Evolutionary conservation across 2,888 invertebrate species (phyloP).

Genomic region (Drosophila neonasuta): DNA sequence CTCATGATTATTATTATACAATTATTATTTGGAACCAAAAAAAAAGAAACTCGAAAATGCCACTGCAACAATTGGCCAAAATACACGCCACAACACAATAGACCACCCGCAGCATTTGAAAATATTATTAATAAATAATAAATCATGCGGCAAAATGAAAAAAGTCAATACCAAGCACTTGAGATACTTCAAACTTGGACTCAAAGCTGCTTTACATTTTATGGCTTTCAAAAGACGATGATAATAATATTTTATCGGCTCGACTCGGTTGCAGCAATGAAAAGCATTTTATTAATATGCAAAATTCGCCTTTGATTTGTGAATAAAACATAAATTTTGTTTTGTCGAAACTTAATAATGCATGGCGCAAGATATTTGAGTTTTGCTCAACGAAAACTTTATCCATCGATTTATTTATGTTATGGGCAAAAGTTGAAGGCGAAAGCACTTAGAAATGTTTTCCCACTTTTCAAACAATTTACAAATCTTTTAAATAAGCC

Average conservation of each 20-base stretch:
- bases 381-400: conserved; percentile 28
- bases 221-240: conserved; percentile 47
- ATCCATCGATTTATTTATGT: conserved; percentile 46
- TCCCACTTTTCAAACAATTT: conserved; percentile 26
- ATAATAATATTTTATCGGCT: conserved; percentile 53
- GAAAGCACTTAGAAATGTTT: conserved; percentile 11
- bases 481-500: conserved; percentile 21
- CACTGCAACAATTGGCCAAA: conserved; percentile 44
- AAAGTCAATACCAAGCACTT: conserved; percentile 31
- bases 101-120: conserved; percentile 29
- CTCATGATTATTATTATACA: conserved; percentile 31
- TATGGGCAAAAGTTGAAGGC: conserved; percentile 34
- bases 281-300: conserved; percentile 47
- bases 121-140: conserved; percentile 70
- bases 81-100: neutral
- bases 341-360: conserved; percentile 62
- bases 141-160: conserved; percentile 61
- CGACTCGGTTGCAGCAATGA: conserved; percentile 28
- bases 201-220: conserved; percentile 50
- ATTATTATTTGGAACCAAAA: conserved; percentile 12
- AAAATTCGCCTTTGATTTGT: conserved; percentile 22
- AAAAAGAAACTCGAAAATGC: conserved; percentile 31
- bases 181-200: conserved; percentile 18
- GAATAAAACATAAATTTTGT: conserved; percentile 41
- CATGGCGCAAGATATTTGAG: conserved; percentile 10